These are phyloP conservation scores for Polymixis lichenea DNA, from an alignment of 2,888 invertebrate species.

Conservation along the genomic window DNA sequence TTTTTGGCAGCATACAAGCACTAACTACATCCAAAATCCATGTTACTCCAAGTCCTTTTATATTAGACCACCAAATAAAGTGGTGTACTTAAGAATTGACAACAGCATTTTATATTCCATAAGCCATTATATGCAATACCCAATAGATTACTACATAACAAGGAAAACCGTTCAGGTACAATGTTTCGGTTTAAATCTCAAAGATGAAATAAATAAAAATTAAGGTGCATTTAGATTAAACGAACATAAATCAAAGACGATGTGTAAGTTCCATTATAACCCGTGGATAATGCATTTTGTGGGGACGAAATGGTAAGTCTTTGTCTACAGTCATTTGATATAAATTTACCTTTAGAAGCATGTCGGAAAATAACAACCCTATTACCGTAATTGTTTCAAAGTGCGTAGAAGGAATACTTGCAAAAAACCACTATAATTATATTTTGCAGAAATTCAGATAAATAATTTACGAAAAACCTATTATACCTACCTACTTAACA, in stretches of 20 bases:
- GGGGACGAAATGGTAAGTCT: too few relatives aligned
- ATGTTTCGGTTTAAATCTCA: conserved; percentile 26
- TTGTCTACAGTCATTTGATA: not conserved
- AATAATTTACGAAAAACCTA: conserved; percentile 36
- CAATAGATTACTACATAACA: not conserved
- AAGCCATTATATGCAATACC: conserved; percentile 15
- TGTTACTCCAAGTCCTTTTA: not conserved
- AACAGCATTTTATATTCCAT: not conserved
- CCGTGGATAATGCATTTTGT: not conserved
- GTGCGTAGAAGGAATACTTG: conserved; percentile 29
- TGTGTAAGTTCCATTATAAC: not conserved
- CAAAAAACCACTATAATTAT: not conserved
- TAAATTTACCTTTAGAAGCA: conserved; percentile 15
- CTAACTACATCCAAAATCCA: too few relatives aligned
- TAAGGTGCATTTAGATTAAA: not conserved
- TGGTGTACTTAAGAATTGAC: not conserved
- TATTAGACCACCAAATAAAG: not conserved
- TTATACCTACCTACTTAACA: conserved; percentile 59
- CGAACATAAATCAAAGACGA: not conserved
- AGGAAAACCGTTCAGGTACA: conserved; percentile 60
- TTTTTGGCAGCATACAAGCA: too few relatives aligned
- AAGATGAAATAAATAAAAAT: not conserved
- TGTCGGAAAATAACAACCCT: conserved; percentile 2
- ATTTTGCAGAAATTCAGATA: conserved; percentile 24
- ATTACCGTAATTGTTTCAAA: conserved; percentile 2